Conservation (phyloP, 2,113 vertebrate species). For the Genyomyrus donnyi region DNA sequence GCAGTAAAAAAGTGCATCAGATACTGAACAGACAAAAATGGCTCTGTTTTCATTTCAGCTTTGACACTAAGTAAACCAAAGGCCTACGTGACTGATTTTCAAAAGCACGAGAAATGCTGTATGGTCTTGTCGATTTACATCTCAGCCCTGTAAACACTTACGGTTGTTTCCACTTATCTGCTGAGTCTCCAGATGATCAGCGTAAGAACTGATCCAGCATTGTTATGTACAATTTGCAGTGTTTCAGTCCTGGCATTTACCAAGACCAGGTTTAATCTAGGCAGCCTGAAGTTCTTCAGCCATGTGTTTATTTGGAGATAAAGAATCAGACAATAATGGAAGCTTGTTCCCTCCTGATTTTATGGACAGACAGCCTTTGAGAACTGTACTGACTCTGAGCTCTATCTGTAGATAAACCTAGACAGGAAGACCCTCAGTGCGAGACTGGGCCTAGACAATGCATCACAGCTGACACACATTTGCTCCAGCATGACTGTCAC, state of each 20-base stretch:
- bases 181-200: background rate
- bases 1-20: background rate
- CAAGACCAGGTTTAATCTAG: constrained; percentile 15
- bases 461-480: background rate
- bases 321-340: constrained; percentile 8
- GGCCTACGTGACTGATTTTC: background rate
- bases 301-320: constrained; percentile 26
- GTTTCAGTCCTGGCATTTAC: constrained; percentile 25
- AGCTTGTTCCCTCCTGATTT: constrained; percentile 11
- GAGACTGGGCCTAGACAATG: background rate
- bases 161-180: background rate
- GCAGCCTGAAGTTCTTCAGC: constrained; percentile 9
- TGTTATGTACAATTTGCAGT: constrained; percentile 5
- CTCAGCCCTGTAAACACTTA: constrained; percentile 12
- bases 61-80: background rate
- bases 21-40: background rate
- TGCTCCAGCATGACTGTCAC: background rate
- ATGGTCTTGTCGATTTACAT: background rate
- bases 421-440: background rate
- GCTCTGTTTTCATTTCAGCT: background rate
- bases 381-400: background rate
- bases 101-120: background rate
- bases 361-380: constrained; percentile 1
- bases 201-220: background rate
- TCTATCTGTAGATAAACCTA: background rate